phyloP scores from a whole-genome alignment of 53 echinoderm and acorn worm species.

The Luidia sarsii region DNA sequence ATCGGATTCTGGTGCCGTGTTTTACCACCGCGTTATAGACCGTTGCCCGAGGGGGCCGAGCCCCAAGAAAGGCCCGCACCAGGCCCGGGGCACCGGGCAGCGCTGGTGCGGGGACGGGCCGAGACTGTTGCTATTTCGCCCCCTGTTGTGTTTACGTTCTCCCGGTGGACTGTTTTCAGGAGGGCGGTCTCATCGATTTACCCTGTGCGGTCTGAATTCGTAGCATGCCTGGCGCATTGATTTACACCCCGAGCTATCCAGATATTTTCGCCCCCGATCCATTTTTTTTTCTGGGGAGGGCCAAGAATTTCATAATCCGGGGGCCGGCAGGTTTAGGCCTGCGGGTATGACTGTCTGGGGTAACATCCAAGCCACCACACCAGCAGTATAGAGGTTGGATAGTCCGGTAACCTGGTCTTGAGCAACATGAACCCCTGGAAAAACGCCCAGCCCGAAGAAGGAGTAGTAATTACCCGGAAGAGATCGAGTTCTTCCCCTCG shows the following conservation, averaged over 20 bases:
- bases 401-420: no score
- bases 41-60: constrained; percentile 17
- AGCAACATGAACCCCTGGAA: no score
- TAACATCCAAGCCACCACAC: no score
- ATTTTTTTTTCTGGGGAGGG: constrained; percentile 30
- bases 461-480: no score
- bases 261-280: constrained; percentile 13
- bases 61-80: not conserved
- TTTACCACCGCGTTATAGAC: constrained; percentile 34
- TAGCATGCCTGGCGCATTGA: constrained; percentile 28
- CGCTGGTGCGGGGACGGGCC: constrained; percentile 3
- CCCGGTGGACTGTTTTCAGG: constrained; percentile 15
- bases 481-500: no score
- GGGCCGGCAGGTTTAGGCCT: not conserved
- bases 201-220: constrained; percentile 19
- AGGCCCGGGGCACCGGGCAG: no score
- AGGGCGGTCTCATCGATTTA: constrained; percentile 25
- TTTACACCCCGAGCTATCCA: constrained; percentile 40
- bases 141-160: constrained; percentile 18
- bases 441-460: no score
- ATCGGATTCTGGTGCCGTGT: constrained; percentile 38
- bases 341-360: no score
- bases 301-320: constrained; percentile 47
- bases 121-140: constrained; percentile 1
- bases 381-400: no score